Evolutionary conservation across 2,888 invertebrate species (phyloP).

Genomic region (Cyrtodaria siliqua): DNA sequence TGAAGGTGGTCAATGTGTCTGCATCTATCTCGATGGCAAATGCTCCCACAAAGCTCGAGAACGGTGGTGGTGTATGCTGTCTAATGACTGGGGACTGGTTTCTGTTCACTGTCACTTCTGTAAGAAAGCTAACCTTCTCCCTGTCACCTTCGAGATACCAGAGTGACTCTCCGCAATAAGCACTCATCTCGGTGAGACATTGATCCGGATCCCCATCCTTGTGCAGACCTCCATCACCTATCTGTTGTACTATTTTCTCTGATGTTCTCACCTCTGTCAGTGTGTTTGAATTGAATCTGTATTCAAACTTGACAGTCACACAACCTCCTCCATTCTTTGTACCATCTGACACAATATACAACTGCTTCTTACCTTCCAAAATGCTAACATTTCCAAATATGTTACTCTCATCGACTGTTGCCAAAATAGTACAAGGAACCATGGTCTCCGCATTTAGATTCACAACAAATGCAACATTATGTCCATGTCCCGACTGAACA

Average conservation of each 20-base stretch:
- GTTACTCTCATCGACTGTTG: conserved; percentile 3
- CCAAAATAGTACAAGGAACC: not conserved
- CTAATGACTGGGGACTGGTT: conserved; percentile 17
- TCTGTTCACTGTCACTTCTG: conserved; percentile 37
- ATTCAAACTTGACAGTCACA: conserved; percentile 38
- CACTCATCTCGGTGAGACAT: conserved; percentile 38
- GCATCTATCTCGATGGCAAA: conserved; percentile 38
- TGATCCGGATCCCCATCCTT: conserved; percentile 37
- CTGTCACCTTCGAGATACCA: conserved; percentile 53
- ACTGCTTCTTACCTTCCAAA: conserved; percentile 29
- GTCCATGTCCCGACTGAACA: conserved; percentile 20
- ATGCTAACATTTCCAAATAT: conserved; percentile 38
- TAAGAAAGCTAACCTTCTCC: conserved; percentile 42
- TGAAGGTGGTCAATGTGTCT: conserved; percentile 27
- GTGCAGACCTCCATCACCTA: conserved; percentile 30
- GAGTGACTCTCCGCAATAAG: conserved; percentile 20
- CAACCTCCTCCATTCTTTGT: conserved; percentile 24
- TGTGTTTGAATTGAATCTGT: conserved; percentile 40
- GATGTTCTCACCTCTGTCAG: conserved; percentile 23
- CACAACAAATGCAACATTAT: not conserved
- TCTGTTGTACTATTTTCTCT: not conserved
- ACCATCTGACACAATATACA: conserved; percentile 41
- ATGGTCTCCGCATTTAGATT: too few relatives aligned
- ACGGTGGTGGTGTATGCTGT: conserved; percentile 52
- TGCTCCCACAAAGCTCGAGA: conserved; percentile 39